Base-by-base conservation (phyloP, 2,797 vertebrate species). In the Microcaecilia unicolor region DNA sequence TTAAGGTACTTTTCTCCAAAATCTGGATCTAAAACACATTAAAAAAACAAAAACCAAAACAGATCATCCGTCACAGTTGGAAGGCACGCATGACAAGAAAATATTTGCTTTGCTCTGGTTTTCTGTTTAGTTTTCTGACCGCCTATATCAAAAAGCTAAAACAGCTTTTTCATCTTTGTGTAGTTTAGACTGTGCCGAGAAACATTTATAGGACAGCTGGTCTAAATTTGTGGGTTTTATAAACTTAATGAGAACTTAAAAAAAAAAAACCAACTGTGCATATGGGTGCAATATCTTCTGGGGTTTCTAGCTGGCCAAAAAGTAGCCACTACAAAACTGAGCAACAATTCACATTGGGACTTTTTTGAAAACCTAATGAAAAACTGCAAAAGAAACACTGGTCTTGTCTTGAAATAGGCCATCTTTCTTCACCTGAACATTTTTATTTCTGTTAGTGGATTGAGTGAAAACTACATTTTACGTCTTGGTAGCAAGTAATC, bases 31-130 rank as follows among this genome's bases (percentile, higher is more conserved):
- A 57, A 51, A 47, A 66, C 48, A 42, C 45, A 62, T 64, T 43
- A 65, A 61, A 69, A 48, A 58, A 61, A 43, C 27, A 68, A 48
- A 58, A 61, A 43, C 27, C 68, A n/a, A n/a, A n/a, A n/a, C n/a
- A n/a, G 59, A 53, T 67, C 45, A 64, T 65, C 67, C 6, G 51
- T 72, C 58, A 67, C 47, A 41, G 61, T 53, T 44, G 44, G 44
- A 37, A 71, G 60, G 42, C 41, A 33, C 44, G 38, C 55, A 61
- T 50, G 59, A 67, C 39, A 60, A 57, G 51, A 68, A 80, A 69
- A 70, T 56, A 70, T 68, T 76, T 76, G 58, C 62, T 68, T 72
- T 68, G 59, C 58, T 77, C 63, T 77, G 51, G 41, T 62, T 74
- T 76, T 72, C 46, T 66, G 28, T 70, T 69, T 70, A 50, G 44